Evolutionary conservation across 2,888 invertebrate genomes (phyloP).

Genomic region (Dasysyrphus tricinctus): DNA sequence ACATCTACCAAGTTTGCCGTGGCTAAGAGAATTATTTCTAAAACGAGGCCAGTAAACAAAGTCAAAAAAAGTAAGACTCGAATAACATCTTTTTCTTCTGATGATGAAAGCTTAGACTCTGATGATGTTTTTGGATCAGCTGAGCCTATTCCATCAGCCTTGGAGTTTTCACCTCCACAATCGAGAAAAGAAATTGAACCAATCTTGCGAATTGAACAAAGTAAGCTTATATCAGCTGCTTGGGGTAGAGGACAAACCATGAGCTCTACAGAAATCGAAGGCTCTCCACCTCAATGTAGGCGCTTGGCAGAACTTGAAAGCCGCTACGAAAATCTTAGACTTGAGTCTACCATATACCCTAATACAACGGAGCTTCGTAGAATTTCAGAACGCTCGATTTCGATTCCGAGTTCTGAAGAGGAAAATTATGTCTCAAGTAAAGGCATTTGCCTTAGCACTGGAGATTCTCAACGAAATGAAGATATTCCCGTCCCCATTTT

Average conservation of each 20-base stretch:
- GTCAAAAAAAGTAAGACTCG: constrained; percentile 88
- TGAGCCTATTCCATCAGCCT: constrained; percentile 88
- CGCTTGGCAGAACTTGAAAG: constrained; percentile 87
- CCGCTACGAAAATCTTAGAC: constrained; percentile 87
- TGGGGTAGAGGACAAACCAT: constrained; percentile 89
- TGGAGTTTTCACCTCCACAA: constrained; percentile 90
- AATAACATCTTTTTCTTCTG: constrained; percentile 90
- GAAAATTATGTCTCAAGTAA: constrained; percentile 87
- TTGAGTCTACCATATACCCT: constrained; percentile 86
- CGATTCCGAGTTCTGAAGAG: constrained; percentile 90
- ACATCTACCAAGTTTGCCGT: constrained; percentile 85
- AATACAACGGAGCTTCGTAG: constrained; percentile 88
- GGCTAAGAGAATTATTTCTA: constrained; percentile 86
- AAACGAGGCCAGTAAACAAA: constrained; percentile 86
- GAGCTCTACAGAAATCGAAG: constrained; percentile 91
- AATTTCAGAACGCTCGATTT: constrained; percentile 90
- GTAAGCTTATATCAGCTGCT: constrained; percentile 87
- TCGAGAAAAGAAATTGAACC: constrained; percentile 90
- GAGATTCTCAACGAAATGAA: constrained; percentile 86
- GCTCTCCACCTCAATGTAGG: constrained; percentile 89
- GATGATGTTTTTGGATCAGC: constrained; percentile 91
- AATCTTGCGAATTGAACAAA: constrained; percentile 89
- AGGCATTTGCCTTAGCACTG: constrained; percentile 85
- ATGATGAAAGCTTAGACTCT: constrained; percentile 90
- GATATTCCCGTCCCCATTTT: constrained; percentile 87